Evolutionary conservation across 2,888 invertebrate genomes (phyloP), one percentile per base, ranked within the genome.

Genomic region (Folsomia candida): DNA sequence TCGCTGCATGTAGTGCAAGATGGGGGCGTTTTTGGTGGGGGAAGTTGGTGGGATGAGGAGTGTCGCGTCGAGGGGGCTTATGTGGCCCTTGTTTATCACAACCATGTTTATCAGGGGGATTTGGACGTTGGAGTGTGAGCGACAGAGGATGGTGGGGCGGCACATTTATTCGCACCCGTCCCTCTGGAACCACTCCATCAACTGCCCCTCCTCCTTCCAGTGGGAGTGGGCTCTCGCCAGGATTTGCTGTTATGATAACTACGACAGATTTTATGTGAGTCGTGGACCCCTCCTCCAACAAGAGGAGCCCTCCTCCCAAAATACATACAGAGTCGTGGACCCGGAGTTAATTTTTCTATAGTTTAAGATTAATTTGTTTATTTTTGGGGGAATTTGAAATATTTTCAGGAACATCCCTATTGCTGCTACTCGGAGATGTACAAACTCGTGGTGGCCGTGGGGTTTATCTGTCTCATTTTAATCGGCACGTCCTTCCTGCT

Each of bases 161-260:
- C 14, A 24, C 22, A 26, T 60, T 24, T 26, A n/a, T 25, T 25
- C 18, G 18, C 60, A 20, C n/a, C 64, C 27, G 26, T 65, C 70
- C 3, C 62, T 71, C 14, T 54, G 54, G 58, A 79, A 79, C 67
- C 58, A 73, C 1, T 78, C 79, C 2, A 54, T 78, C 14, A 68
- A 69, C 22, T 79, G 79, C 59, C 71, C 71, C 3, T 69, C 69
- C 70, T 72, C 73, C 51, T 79, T 75, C 57, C 76, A 76, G 59
- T 79, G 77, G 77, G 78, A 76, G 61, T 79, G 79, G 79, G 78
- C 78, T 9, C 72, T 77, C 2, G 69, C 66, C 37, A 75, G 76
- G 9, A 72, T 71, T 28, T 79, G 79, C 65, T 79, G 79, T 67
- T 79, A 78, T 51, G 74, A 74, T 27, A 72, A 71, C 37, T 75